phyloP scores from a whole-genome alignment of 2,113 vertebrate genomes.

The Nipponia nippon region DNA sequence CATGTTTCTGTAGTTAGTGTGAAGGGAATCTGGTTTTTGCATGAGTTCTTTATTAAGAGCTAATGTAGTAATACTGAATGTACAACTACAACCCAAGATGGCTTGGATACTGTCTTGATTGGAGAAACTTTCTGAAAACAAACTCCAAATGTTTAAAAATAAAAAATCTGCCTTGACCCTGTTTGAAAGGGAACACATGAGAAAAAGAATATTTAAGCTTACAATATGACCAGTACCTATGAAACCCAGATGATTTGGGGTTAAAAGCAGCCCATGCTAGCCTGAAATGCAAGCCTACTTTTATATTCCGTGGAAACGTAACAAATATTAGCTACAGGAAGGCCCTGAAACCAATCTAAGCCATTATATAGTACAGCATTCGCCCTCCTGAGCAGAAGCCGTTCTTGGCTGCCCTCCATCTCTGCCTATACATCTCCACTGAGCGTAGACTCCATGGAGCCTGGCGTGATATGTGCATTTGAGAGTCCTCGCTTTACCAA shows the following conservation, averaged over 20 bases:
- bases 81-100: conserved; percentile 65
- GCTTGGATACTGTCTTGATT: conserved; percentile 75
- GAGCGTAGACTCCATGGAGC: conserved; percentile 75
- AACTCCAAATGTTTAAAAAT: conserved; percentile 76
- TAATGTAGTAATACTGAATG: conserved; percentile 67
- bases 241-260: conserved; percentile 44
- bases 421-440: conserved; percentile 64
- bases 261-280: not conserved
- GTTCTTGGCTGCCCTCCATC: conserved; percentile 74
- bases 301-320: conserved; percentile 31
- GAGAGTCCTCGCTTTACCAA: conserved; percentile 54
- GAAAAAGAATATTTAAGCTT: conserved; percentile 10
- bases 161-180: conserved; percentile 57
- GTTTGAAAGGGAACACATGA: conserved; percentile 28
- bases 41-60: conserved; percentile 72
- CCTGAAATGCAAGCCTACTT: conserved; percentile 35
- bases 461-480: conserved; percentile 56
- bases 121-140: conserved; percentile 78
- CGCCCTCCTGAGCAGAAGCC: conserved; percentile 59
- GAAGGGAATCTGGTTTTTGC: conserved; percentile 63
- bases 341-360: conserved; percentile 67
- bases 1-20: conserved; percentile 64
- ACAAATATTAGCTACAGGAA: conserved; percentile 49
- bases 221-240: conserved; percentile 27
- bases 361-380: conserved; percentile 50